phyloP scores from a whole-genome alignment of 1,140 invertebrate species.

The Lasaia peninsularis region DNA sequence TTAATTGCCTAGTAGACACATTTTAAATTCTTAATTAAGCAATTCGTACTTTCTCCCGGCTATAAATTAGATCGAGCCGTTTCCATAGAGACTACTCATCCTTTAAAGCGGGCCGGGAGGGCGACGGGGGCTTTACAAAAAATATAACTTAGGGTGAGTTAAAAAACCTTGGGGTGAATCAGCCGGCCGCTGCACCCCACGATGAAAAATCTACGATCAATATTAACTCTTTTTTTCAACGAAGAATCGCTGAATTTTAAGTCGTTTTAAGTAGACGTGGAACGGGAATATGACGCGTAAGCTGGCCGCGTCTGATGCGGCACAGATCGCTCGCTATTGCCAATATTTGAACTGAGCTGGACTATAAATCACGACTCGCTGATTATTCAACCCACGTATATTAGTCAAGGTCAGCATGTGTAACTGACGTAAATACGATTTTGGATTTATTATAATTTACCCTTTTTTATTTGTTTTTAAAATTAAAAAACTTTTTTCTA shows the following conservation, averaged over 20 bases:
- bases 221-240: slow-evolving; percentile 79
- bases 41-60: slow-evolving; percentile 74
- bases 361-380: slow-evolving; percentile 46
- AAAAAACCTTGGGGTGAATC: slow-evolving; percentile 78
- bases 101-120: slow-evolving; percentile 73
- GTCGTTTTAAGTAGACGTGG: slow-evolving; percentile 48
- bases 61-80: slow-evolving; percentile 77
- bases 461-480: slow-evolving; percentile 3
- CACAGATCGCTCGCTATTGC: slow-evolving; percentile 8
- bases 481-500: background rate
- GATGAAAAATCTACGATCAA: slow-evolving; percentile 78
- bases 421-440: slow-evolving; percentile 36
- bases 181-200: slow-evolving; percentile 75
- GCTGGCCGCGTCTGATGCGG: slow-evolving; percentile 6
- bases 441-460: slow-evolving; percentile 19
- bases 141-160: slow-evolving; percentile 78
- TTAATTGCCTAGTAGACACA: slow-evolving; percentile 73
- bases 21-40: slow-evolving; percentile 77
- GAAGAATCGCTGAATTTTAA: slow-evolving; percentile 72
- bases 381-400: slow-evolving; percentile 34
- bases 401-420: slow-evolving; percentile 65
- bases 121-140: slow-evolving; percentile 73
- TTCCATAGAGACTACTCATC: slow-evolving; percentile 79
- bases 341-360: slow-evolving; percentile 33
- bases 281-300: slow-evolving; percentile 21